Conservation (phyloP, 37 sponge, comb jelly and placozoan species). For the Beroe forskalii region DNA sequence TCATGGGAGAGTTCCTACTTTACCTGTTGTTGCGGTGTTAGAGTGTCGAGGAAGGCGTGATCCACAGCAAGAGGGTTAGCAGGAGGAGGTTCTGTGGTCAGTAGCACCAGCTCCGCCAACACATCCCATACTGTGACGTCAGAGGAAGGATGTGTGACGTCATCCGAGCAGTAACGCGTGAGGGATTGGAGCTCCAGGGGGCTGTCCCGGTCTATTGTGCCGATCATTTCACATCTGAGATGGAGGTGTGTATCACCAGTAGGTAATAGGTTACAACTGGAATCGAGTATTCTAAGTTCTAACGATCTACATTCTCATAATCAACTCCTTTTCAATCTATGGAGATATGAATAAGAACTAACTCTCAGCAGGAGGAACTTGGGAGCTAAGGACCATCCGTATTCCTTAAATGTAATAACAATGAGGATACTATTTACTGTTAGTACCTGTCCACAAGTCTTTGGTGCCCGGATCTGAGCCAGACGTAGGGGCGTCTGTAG, state of each 20-base stretch:
- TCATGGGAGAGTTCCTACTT: no score
- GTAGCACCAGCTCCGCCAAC: constrained; percentile 79
- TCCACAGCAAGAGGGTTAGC: constrained; percentile 93
- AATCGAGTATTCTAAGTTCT: no score
- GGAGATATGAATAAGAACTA: no score
- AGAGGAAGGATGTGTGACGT: no score
- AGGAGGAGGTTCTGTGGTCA: constrained; percentile 80
- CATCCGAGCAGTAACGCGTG: constrained; percentile 33
- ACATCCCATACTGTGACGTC: constrained; percentile 95
- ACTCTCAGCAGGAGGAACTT: no score
- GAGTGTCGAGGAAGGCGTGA: constrained; percentile 78
- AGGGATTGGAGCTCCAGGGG: not conserved
- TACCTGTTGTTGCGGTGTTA: constrained; percentile 66
- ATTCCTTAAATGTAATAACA: no score
- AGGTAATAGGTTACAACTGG: no score
- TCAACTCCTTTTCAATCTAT: no score
- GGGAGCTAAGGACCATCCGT: no score
- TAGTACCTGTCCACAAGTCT: constrained; percentile 7
- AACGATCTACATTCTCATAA: no score
- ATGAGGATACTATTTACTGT: no score
- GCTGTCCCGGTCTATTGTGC: constrained; percentile 35
- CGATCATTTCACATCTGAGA: constrained; percentile 44
- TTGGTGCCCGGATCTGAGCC: constrained; percentile 17
- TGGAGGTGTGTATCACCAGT: no score
- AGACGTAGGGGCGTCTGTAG: constrained; percentile 28